Conservation (phyloP, 2,113 vertebrate genomes). For the Vanacampus margaritifer region DNA sequence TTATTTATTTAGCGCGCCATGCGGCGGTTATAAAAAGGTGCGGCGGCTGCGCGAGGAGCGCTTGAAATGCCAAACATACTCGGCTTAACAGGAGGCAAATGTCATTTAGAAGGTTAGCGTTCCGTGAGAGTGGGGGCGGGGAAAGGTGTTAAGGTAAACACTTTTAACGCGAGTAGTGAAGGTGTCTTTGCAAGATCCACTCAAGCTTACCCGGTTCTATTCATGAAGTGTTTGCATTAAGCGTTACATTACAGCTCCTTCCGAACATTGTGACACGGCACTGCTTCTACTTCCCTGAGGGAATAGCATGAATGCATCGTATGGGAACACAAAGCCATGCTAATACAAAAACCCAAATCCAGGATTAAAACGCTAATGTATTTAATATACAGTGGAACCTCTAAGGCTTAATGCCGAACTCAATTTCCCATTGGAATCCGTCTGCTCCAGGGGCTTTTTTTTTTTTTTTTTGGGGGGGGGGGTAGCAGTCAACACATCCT, state of each 20-base stretch:
- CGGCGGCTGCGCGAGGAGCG: conserved; percentile 9
- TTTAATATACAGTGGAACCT: background rate
- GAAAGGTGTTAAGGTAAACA: conserved; percentile 39
- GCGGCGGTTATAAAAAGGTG: conserved; percentile 8
- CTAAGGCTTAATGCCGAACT: background rate
- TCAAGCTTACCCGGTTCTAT: background rate
- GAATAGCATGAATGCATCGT: conserved; percentile 9
- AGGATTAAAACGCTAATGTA: background rate
- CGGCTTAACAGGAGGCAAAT: conserved; percentile 46
- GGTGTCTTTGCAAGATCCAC: conserved; percentile 7
- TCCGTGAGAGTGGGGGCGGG: conserved; percentile 6
- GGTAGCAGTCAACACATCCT: too few species aligned
- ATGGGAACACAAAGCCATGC: background rate
- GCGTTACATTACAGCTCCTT: conserved; percentile 14
- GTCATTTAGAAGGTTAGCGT: conserved; percentile 48
- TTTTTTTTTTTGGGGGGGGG: background rate
- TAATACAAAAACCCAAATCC: background rate
- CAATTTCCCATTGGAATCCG: background rate
- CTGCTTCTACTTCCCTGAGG: conserved; percentile 8
- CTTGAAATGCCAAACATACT: conserved; percentile 51
- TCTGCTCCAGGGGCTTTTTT: background rate
- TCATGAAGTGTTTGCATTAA: conserved; percentile 2
- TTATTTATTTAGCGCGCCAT: conserved; percentile 29
- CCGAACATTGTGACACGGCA: conserved; percentile 2
- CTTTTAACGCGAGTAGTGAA: conserved; percentile 24